Conservation (phyloP, 2,888 invertebrate species). For the Rotaria magnacalcarata region DNA sequence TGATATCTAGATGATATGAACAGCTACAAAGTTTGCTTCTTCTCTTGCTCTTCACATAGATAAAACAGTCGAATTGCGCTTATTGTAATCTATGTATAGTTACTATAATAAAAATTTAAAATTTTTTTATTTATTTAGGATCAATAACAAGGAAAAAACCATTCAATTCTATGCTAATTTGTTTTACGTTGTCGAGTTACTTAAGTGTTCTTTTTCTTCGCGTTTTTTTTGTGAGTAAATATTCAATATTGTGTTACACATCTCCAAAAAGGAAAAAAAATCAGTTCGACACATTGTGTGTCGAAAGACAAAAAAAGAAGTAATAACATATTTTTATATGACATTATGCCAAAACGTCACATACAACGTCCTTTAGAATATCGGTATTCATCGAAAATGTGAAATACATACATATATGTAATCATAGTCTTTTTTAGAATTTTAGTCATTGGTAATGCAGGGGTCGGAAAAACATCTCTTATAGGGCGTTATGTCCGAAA, state of each 20-base stretch:
- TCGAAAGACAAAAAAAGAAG: not conserved
- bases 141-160: not conserved
- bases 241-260: slow-evolving; percentile 4
- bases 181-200: not conserved
- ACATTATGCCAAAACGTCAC: not conserved
- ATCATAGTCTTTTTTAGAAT: not conserved
- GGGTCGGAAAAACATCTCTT: not conserved
- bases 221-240: not conserved
- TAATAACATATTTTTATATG: not conserved
- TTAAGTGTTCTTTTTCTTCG: not conserved
- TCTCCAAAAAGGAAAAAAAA: not conserved
- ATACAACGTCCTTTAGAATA: not conserved
- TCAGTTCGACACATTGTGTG: not conserved
- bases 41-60: no score
- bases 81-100: no score
- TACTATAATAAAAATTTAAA: no score
- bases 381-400: not conserved
- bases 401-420: not conserved
- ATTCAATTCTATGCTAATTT: not conserved
- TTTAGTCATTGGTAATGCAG: not conserved
- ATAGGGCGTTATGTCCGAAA: not conserved
- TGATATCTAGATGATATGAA: no score
- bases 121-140: not conserved
- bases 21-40: no score
- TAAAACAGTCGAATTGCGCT: no score